Conservation (phyloP, 2,888 invertebrate species). For the Busseola fusca region DNA sequence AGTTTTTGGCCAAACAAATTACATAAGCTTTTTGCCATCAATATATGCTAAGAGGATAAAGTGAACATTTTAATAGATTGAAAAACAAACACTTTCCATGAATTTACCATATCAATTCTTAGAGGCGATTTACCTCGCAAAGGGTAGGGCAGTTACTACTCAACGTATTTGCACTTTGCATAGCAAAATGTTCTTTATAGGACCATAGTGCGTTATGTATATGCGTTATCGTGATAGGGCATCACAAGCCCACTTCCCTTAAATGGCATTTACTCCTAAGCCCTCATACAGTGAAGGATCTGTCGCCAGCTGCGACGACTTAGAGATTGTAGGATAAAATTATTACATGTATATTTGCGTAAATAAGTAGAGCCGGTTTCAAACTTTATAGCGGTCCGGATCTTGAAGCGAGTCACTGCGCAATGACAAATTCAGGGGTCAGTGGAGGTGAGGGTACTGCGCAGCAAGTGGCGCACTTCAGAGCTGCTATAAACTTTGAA, state of each 20-base stretch:
- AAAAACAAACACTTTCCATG: background rate
- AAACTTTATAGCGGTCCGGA: too few species aligned
- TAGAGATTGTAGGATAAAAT: constrained; percentile 15
- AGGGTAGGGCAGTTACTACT: background rate
- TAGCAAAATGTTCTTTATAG: background rate
- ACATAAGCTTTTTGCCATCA: background rate
- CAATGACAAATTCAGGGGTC: too few species aligned
- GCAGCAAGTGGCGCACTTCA: too few species aligned
- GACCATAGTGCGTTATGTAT: constrained; percentile 6
- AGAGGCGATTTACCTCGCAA: constrained; percentile 5
- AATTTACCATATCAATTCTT: constrained; percentile 9
- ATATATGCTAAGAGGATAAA: background rate
- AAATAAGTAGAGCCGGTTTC: background rate
- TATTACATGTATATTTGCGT: background rate
- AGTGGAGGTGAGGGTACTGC: too few species aligned
- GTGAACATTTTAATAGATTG: background rate
- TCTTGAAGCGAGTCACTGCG: too few species aligned
- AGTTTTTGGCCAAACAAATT: background rate
- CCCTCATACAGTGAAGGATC: background rate
- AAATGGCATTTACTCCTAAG: constrained; percentile 21
- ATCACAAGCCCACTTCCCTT: constrained; percentile 51
- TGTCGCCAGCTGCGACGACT: constrained; percentile 2
- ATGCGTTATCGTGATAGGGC: constrained; percentile 28
- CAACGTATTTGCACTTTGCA: constrained; percentile 9
- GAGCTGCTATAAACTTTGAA: too few species aligned